phyloP scores from a whole-genome alignment of 2,797 vertebrate species.

The Erethizon dorsatum region DNA sequence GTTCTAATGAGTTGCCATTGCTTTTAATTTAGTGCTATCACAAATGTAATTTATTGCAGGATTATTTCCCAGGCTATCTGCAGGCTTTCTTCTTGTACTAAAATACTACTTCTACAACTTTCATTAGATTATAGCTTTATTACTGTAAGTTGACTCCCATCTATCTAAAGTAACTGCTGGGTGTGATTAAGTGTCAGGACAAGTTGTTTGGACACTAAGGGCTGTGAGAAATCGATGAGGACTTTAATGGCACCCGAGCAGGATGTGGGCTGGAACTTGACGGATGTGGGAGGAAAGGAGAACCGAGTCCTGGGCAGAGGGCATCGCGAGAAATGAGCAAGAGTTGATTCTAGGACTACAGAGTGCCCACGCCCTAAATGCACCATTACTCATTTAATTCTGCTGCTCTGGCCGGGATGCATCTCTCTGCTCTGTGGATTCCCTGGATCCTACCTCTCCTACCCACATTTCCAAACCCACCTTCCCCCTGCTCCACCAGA shows the following conservation, averaged over 20 bases:
- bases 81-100: constrained; percentile 23
- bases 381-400: neutral
- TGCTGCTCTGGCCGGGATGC: neutral
- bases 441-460: neutral
- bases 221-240: neutral
- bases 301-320: neutral
- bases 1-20: neutral
- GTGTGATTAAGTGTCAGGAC: constrained; percentile 14
- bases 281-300: neutral
- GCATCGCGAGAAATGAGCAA: neutral
- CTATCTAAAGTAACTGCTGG: constrained; percentile 52
- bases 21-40: constrained; percentile 29
- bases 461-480: neutral
- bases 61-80: constrained; percentile 34
- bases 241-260: constrained; percentile 11
- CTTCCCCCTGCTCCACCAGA: neutral
- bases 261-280: neutral
- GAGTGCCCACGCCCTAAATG: neutral
- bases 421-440: neutral
- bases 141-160: constrained; percentile 51
- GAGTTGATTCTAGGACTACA: neutral
- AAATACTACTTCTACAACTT: constrained; percentile 57
- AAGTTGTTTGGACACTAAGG: neutral
- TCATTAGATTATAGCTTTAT: constrained; percentile 42
- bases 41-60: constrained; percentile 40